Percentiles rank a stretch among this genome's conserved stretches.
phyloP scores from a whole-genome alignment of 2,888 invertebrate species.

The Ichneumoninae sp. region DNA sequence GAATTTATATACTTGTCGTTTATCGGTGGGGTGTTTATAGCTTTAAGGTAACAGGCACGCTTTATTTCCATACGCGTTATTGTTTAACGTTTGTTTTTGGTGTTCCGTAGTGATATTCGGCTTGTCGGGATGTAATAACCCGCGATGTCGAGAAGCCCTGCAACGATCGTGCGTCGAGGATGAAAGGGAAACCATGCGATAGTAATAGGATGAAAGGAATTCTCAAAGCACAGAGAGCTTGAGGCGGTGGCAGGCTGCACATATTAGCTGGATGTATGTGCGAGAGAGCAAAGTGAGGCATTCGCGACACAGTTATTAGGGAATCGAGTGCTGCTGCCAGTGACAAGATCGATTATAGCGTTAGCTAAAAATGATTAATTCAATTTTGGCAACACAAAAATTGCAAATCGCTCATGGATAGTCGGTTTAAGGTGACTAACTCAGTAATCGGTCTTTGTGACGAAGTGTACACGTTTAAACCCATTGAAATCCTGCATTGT shows the following conservation, averaged over 20 bases:
- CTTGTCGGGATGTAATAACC: neutral
- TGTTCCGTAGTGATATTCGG: neutral
- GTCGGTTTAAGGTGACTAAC: constrained; percentile 75
- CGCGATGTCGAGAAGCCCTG: neutral
- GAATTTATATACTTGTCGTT: neutral
- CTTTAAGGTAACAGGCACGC: neutral
- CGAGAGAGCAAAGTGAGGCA: constrained; percentile 5
- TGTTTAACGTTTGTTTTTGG: neutral
- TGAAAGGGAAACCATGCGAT: constrained; percentile 9
- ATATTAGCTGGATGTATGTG: neutral
- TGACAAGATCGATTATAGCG: no score
- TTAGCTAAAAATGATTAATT: constrained; percentile 70
- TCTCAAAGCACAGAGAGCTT: constrained; percentile 36
- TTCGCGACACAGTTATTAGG: constrained; percentile 12
- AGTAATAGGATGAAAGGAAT: constrained; percentile 15
- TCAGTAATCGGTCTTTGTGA: constrained; percentile 75
- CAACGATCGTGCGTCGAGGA: neutral
- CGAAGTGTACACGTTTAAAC: constrained; percentile 72
- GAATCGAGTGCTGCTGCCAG: constrained; percentile 53
- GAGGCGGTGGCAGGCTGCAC: neutral
- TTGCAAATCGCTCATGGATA: constrained; percentile 71
- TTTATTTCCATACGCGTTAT: neutral
- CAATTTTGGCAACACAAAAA: constrained; percentile 75
- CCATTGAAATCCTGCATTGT: constrained; percentile 72
- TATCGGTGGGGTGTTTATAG: neutral